Percentiles rank a stretch among this genome's conserved stretches.
These are phyloP conservation scores for Australoheros facetus DNA, from an alignment of 2,797 vertebrate genomes.

Conservation along the genomic window DNA sequence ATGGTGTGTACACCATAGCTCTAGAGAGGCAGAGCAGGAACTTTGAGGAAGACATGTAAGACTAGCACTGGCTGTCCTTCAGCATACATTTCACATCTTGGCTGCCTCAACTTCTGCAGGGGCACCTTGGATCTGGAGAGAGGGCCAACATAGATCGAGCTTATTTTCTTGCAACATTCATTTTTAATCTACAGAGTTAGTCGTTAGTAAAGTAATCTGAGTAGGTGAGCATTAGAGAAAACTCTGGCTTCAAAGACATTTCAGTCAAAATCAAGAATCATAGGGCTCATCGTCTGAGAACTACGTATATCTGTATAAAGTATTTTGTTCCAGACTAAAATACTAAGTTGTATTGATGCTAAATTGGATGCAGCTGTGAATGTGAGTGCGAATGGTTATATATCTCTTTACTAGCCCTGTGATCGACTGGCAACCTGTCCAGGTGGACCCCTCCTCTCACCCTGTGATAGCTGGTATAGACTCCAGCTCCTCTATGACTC, in stretches of 20 bases:
- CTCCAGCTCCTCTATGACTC: background rate
- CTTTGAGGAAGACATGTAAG: background rate
- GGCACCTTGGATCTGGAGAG: background rate
- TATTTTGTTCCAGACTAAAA: background rate
- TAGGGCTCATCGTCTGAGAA: background rate
- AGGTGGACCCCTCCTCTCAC: background rate
- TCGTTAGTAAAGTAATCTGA: background rate
- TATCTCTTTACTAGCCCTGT: background rate
- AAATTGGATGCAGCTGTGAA: background rate
- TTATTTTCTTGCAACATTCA: background rate
- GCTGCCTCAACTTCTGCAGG: background rate
- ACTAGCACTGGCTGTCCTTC: constrained; percentile 9
- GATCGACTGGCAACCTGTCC: background rate
- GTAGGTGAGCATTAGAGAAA: background rate
- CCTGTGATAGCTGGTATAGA: background rate
- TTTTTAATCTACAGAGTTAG: background rate
- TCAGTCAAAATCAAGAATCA: background rate
- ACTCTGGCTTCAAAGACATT: background rate
- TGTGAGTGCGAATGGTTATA: background rate
- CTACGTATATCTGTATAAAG: background rate
- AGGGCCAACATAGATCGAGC: background rate
- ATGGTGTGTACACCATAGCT: background rate
- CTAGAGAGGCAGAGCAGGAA: background rate
- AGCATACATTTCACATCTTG: constrained; percentile 22
- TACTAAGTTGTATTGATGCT: background rate